Percentiles rank a stretch among this genome's conserved stretches.
These are phyloP conservation scores for Vulpes vulpes DNA, from an alignment of 2,113 vertebrate genomes.

Conservation along the genomic window DNA sequence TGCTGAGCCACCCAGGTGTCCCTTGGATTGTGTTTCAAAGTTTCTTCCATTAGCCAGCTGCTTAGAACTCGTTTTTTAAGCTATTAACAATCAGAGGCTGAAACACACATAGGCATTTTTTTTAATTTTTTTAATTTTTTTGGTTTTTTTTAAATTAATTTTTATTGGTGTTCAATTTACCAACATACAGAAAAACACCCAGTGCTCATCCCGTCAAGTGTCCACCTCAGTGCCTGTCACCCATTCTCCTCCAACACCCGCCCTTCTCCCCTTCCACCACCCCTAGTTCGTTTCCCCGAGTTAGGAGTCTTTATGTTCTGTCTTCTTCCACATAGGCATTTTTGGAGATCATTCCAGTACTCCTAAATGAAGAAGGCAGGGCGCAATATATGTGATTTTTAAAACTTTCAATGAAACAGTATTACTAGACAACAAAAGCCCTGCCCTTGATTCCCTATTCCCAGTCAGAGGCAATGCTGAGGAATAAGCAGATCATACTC, in stretches of 20 bases:
- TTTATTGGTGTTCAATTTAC: too few relatives aligned
- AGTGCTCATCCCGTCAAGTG: too few relatives aligned
- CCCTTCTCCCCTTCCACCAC: too few relatives aligned
- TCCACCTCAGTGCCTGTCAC: too few relatives aligned
- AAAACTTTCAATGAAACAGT: neutral
- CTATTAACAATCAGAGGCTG: neutral
- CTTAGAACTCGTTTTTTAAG: neutral
- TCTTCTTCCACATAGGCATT: neutral
- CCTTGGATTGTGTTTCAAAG: neutral
- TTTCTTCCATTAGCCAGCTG: neutral
- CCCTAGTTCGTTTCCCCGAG: too few relatives aligned
- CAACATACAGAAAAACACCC: too few relatives aligned
- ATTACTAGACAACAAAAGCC: neutral
- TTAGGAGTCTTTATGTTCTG: too few relatives aligned
- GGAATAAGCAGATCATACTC: neutral
- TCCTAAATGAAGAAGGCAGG: neutral
- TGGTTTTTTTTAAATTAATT: too few relatives aligned
- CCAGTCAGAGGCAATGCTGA: neutral
- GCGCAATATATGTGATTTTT: neutral
- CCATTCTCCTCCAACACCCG: too few relatives aligned
- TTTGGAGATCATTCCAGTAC: neutral
- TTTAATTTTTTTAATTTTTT: too few relatives aligned
- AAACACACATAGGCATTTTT: neutral
- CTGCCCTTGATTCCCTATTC: neutral
- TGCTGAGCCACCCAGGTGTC: too few relatives aligned